Base-by-base conservation (phyloP, 2,888 invertebrate species). In the Spilosoma lubricipeda region DNA sequence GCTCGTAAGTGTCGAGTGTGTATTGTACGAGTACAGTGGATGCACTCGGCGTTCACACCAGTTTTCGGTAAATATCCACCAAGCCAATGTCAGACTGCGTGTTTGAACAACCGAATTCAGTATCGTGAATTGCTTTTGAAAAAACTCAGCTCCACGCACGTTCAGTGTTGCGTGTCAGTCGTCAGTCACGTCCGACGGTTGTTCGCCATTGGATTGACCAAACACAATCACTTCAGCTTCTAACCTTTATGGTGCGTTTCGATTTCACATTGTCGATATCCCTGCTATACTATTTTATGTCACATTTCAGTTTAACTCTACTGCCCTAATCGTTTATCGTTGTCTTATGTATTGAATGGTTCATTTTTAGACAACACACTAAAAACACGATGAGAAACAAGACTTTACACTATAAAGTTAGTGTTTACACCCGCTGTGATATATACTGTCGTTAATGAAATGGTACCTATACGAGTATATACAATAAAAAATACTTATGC, bases 1-100 rank as follows among this genome's bases (percentile, higher is more conserved):
- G 86, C 87, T 87, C 90, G 92, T 94, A 94, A 95, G 94, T 94
- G 93, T 90, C 89, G 88, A 88, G 87, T 85, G 85, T 88, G 88
- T 89, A 89, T 88, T 85, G 85, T 9, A 79, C 82, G 82, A 81
- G 83, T 80, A 85, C 80, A 82, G 81, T 82, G 79, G 82, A 83
- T 85, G 82, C 86, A 89, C 86, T 88, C 83, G 79, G 78, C 15
- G 71, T 77, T 77, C 76, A 77, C 78, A 75, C 74, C 86, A 86
- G 85, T 86, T 86, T 85, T 79, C 45, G 75, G 80, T 78, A 79
- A 78, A 82, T 79, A 83, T 75, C 73, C 20, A 76, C 52, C 64
- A 82, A 84, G 84, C 85, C 85, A 79, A 85, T 85, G 82, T 82
- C 80, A 81, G 80, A 77, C 76, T 74, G 75, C 63, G 73, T 86